Base-by-base conservation (phyloP, 2,888 invertebrate genomes). In the Exephanes ischioxanthus region DNA sequence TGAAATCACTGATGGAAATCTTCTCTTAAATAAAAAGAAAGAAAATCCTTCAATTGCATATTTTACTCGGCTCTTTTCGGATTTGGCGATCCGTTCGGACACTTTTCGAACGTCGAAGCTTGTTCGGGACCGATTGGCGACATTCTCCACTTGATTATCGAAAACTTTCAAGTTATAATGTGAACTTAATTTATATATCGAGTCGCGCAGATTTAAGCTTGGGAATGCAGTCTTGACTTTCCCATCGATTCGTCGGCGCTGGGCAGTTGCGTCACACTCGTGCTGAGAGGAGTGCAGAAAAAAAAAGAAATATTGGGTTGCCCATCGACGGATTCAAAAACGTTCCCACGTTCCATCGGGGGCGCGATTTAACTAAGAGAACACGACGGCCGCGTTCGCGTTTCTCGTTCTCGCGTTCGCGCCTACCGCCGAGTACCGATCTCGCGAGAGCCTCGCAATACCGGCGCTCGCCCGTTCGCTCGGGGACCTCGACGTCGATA, bases 301-400 rank as follows among this genome's bases (percentile, higher is more conserved):
- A 73, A 84, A 78, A 83, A 80, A 87, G 76, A 83, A 80, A 80
- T 79, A 83, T 79, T 80, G 83, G 73, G 82, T 82, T 83, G 73
- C 80, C 87, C 86, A 81, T 84, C 79, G 84, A 83, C 79, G 83
- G 78, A 82, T 81, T 80, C 86, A 87, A 87, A 87, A 87, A 88
- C 82, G 85, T 87, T 88, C 87, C 87, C 87, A 87, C 85, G 87
- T 85, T 85, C 85, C 75, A 82, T 85, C 82, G 73, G 66, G 68
- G 26, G 66, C 66, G 84, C 53, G 73, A 37, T 75, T 85, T 55
- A 70, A 67, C 78, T 41, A 66, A 82, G 82, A 82, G 63, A 75
- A 55, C 61, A 70, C 70, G 22, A 83, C 75, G 83, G 61, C 80
- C 85, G 89, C 89, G 88, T 89, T 88, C 89, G 90, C 90, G 89